Percentiles rank a stretch among this genome's conserved stretches.
Evolutionary conservation across 2,888 invertebrate species (phyloP).

Genomic region (Eledone cirrhosa): DNA sequence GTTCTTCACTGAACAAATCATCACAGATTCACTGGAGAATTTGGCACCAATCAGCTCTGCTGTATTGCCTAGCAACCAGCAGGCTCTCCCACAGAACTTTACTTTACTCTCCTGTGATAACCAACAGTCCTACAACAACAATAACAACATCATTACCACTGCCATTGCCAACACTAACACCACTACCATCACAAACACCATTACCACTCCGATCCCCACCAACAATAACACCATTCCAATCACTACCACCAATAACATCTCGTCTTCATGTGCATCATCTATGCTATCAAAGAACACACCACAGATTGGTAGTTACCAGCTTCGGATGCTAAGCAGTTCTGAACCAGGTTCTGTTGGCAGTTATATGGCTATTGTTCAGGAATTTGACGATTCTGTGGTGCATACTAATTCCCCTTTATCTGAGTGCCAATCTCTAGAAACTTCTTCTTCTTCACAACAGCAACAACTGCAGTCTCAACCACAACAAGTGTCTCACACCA

Average conservation of each 20-base stretch:
- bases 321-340: background rate
- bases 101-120: background rate
- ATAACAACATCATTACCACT: background rate
- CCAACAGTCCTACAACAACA: background rate
- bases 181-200: background rate
- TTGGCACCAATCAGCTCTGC: conserved; percentile 8
- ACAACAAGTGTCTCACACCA: background rate
- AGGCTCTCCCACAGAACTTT: conserved; percentile 5
- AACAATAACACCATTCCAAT: background rate
- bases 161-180: background rate
- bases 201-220: background rate
- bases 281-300: background rate
- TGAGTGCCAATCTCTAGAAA: background rate
- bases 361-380: conserved; percentile 11
- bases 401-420: background rate
- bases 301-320: background rate
- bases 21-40: conserved; percentile 22
- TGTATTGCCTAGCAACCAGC: background rate
- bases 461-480: background rate
- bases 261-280: background rate
- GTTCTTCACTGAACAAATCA: conserved; percentile 23
- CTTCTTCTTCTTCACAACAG: background rate
- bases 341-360: background rate
- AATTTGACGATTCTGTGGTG: background rate
- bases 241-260: background rate